Conservation (phyloP, 2,888 invertebrate genomes). For the Drosophila paramelanica region DNA sequence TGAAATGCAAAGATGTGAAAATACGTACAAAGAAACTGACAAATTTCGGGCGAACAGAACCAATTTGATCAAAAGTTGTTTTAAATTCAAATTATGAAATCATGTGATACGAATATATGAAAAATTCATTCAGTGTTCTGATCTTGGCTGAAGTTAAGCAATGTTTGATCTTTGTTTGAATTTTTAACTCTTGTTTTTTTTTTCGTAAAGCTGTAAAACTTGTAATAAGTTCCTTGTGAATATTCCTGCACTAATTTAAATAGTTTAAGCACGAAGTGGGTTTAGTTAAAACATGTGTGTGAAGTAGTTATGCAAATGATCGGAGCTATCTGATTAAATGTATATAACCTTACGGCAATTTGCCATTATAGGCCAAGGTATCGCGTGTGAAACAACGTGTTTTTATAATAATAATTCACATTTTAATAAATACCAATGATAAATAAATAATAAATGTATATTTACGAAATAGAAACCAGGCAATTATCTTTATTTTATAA, state of each 20-base stretch:
- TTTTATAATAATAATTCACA: constrained; percentile 5
- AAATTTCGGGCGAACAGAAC: too few relatives aligned
- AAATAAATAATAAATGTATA: constrained; percentile 1
- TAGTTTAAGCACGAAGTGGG: constrained; percentile 11
- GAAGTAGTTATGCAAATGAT: constrained; percentile 38
- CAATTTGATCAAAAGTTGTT: too few relatives aligned
- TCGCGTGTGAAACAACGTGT: constrained; percentile 22
- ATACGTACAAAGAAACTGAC: too few relatives aligned
- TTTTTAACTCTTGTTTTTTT: background rate
- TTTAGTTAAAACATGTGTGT: constrained; percentile 19
- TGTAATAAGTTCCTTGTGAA: constrained; percentile 1
- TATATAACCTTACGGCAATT: background rate
- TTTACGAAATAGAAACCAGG: background rate
- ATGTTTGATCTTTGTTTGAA: too few relatives aligned
- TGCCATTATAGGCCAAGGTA: background rate
- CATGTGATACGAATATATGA: too few relatives aligned
- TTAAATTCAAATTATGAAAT: too few relatives aligned
- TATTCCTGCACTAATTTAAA: constrained; percentile 17
- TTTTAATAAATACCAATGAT: background rate
- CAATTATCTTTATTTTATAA: background rate
- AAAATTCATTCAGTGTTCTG: too few relatives aligned
- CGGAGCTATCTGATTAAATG: constrained; percentile 1
- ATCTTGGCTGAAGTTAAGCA: too few relatives aligned
- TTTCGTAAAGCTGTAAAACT: background rate
- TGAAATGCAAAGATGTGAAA: too few relatives aligned